Evolutionary conservation across 1,140 invertebrate genomes (phyloP).

Genomic region (Nephila pilipes): DNA sequence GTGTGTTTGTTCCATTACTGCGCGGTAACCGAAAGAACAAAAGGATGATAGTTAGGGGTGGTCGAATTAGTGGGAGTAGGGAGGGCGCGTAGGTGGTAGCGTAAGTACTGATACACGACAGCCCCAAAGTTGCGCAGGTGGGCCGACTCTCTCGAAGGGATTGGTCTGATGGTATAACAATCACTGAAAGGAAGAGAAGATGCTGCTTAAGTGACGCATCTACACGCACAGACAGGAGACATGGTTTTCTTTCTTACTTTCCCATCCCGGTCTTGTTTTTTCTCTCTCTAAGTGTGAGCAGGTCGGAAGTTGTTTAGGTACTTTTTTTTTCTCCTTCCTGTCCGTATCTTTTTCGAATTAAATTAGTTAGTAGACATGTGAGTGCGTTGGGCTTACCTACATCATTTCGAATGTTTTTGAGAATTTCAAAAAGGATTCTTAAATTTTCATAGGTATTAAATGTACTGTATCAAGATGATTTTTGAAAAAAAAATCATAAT

Average conservation of each 20-base stretch:
- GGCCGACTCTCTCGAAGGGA: not conserved
- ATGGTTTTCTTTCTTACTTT: slow-evolving; percentile 17
- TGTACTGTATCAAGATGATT: too few relatives aligned
- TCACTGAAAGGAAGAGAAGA: slow-evolving; percentile 37
- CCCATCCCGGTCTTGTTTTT: not conserved
- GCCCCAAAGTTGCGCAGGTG: slow-evolving; percentile 47
- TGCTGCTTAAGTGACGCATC: slow-evolving; percentile 38
- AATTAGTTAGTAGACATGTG: not conserved
- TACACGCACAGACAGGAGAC: slow-evolving; percentile 10
- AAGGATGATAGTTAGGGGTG: slow-evolving; percentile 30
- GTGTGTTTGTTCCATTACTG: slow-evolving; percentile 67
- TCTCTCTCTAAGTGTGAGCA: not conserved
- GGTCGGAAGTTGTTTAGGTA: not conserved
- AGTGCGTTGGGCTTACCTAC: not conserved
- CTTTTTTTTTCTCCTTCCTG: not conserved
- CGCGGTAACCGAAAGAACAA: slow-evolving; percentile 61
- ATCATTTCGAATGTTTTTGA: too few relatives aligned
- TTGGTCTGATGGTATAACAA: slow-evolving; percentile 51
- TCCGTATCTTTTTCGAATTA: not conserved
- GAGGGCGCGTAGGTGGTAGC: slow-evolving; percentile 18
- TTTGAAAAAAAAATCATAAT: too few relatives aligned
- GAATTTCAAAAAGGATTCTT: too few relatives aligned
- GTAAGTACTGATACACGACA: slow-evolving; percentile 41
- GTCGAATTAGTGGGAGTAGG: slow-evolving; percentile 21
- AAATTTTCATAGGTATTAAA: too few relatives aligned